These are phyloP conservation scores for Redunca redunca DNA, from an alignment of 2,113 vertebrate species.

Conservation along the genomic window DNA sequence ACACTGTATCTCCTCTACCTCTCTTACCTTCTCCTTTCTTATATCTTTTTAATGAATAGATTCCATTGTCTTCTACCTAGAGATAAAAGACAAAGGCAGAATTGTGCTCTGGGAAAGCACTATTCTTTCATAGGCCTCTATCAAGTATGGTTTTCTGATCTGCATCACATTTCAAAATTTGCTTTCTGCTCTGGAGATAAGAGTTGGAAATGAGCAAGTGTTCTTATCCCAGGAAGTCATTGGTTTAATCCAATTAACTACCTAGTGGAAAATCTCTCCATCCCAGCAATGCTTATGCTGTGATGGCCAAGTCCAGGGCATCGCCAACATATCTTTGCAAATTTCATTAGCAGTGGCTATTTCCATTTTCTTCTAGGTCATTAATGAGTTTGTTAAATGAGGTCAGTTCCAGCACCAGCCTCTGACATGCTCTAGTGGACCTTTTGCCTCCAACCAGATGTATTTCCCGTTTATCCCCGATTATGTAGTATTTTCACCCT, in stretches of 20 bases:
- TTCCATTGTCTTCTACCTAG: neutral
- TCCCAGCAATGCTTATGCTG: neutral
- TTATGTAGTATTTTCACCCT: neutral
- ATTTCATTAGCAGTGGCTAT: slow-evolving; percentile 52
- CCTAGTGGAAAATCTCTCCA: slow-evolving; percentile 41
- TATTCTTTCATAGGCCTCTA: neutral
- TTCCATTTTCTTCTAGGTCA: slow-evolving; percentile 41
- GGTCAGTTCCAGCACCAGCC: neutral
- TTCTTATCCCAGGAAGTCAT: slow-evolving; percentile 43
- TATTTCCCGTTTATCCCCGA: neutral
- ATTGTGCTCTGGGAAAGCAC: neutral
- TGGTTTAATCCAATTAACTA: slow-evolving; percentile 53
- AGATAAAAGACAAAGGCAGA: neutral
- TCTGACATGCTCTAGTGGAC: neutral
- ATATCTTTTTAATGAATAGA: neutral
- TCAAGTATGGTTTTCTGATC: neutral
- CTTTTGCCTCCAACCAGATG: slow-evolving; percentile 23
- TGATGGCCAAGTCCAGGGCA: neutral
- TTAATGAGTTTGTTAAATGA: slow-evolving; percentile 47
- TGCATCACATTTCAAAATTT: neutral
- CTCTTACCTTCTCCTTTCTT: neutral
- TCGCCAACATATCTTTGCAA: slow-evolving; percentile 28
- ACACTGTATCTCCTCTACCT: neutral
- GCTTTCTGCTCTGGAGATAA: neutral
- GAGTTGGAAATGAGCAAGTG: neutral